Percentiles rank a stretch among this genome's conserved stretches.
phyloP scores from a whole-genome alignment of 1,140 invertebrate species.

The Elysia chlorotica region DNA sequence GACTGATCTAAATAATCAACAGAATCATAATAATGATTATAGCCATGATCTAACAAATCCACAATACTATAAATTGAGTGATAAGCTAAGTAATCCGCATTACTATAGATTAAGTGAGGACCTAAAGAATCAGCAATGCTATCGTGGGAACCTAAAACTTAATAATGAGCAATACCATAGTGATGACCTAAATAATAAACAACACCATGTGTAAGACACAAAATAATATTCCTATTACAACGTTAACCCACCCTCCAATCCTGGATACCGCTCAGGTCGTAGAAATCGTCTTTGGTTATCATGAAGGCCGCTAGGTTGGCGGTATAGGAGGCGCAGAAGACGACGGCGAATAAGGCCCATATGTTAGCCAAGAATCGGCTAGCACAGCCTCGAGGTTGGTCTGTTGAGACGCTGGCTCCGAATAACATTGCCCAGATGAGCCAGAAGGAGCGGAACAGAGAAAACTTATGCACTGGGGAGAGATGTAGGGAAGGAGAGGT shows the following conservation, averaged over 20 bases:
- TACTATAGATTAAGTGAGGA: too few species aligned
- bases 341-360: constrained; percentile 93
- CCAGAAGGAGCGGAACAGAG: constrained; percentile 96
- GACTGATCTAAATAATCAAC: too few species aligned
- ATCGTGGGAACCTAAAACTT: too few species aligned
- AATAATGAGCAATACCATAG: too few species aligned
- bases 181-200: too few species aligned
- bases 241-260: constrained; percentile 72
- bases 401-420: constrained; percentile 94
- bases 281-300: constrained; percentile 98
- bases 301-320: constrained; percentile 88
- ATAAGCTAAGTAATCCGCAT: too few species aligned
- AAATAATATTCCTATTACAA: too few species aligned
- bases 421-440: constrained; percentile 98
- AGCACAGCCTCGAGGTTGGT: constrained; percentile 92
- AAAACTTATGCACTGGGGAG: constrained; percentile 77
- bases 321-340: constrained; percentile 66
- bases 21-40: too few species aligned
- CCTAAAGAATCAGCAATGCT: too few species aligned
- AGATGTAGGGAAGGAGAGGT: neutral
- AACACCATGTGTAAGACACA: too few species aligned
- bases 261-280: constrained; percentile 90
- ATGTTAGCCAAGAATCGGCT: constrained; percentile 94
- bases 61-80: too few species aligned
- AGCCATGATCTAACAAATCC: too few species aligned